phyloP scores from a whole-genome alignment of 1,140 invertebrate genomes.

The Drosophila nigrodunni region DNA sequence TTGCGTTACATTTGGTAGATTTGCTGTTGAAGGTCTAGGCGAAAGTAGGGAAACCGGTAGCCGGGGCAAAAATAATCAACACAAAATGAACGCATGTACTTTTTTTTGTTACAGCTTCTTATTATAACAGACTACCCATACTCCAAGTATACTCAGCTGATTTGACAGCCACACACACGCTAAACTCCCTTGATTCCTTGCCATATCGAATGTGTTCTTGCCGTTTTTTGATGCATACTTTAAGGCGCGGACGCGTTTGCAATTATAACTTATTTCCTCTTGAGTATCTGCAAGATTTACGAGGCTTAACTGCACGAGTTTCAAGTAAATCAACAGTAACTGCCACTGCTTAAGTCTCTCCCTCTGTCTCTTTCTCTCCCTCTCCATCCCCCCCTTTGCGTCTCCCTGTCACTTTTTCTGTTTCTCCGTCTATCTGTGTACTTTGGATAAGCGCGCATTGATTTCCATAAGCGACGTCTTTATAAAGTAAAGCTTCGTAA shows the following conservation, averaged over 20 bases:
- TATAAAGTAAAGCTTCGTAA: conserved; percentile 52
- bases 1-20: not conserved
- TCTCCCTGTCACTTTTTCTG: not conserved
- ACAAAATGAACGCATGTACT: conserved; percentile 1
- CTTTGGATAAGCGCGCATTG: conserved; percentile 44
- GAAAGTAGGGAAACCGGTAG: not conserved
- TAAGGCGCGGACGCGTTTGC: conserved; percentile 28
- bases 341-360: conserved; percentile 27
- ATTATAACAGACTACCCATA: conserved; percentile 5
- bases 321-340: conserved; percentile 39
- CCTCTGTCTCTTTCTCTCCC: not conserved
- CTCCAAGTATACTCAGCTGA: not conserved
- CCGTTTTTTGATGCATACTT: conserved; percentile 37
- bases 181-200: not conserved
- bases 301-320: conserved; percentile 36
- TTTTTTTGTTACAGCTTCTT: conserved; percentile 7
- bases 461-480: conserved; percentile 54
- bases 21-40: not conserved
- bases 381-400: not conserved
- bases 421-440: conserved; percentile 3
- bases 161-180: not conserved
- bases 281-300: conserved; percentile 39
- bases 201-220: conserved; percentile 5
- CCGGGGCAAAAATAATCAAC: not conserved
- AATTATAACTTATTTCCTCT: conserved; percentile 57